phyloP scores from a whole-genome alignment of 2,113 vertebrate genomes.

The Cyanistes caeruleus region DNA sequence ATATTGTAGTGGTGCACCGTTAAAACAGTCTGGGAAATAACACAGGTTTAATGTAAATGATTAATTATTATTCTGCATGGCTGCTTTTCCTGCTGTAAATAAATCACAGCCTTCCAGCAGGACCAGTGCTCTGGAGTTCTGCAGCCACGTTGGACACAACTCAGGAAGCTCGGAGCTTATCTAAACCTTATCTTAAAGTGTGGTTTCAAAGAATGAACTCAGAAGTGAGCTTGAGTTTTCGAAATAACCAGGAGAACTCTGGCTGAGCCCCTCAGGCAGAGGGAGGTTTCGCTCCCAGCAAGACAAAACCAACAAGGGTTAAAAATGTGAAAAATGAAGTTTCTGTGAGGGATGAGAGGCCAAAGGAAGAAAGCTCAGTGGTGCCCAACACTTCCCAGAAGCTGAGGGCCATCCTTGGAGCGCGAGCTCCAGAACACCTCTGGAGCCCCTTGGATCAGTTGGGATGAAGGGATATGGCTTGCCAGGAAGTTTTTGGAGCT shows the following conservation, averaged over 20 bases:
- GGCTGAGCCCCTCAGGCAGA: neutral
- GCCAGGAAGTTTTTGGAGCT: rapidly evolving
- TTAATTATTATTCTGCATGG: neutral
- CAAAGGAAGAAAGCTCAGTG: neutral
- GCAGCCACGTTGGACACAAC: rapidly evolving
- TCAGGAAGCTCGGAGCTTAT: neutral
- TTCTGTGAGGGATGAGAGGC: neutral
- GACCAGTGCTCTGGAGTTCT: neutral
- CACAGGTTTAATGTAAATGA: neutral
- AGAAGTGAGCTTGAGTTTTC: neutral
- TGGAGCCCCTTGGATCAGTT: too few species aligned
- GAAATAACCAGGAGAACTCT: neutral
- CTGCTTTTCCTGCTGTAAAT: neutral
- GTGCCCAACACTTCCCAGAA: neutral
- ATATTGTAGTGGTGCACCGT: neutral
- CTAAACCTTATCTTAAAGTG: neutral
- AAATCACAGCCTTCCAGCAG: neutral
- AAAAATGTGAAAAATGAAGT: neutral
- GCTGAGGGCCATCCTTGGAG: neutral
- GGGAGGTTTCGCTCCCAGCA: neutral
- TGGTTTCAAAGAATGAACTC: neutral
- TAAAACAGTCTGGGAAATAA: neutral
- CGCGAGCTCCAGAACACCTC: neutral
- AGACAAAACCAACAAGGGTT: neutral
- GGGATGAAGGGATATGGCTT: neutral